These are phyloP conservation scores for Lasioglossum leucozonium DNA, from an alignment of 2,888 invertebrate genomes.

Conservation along the genomic window DNA sequence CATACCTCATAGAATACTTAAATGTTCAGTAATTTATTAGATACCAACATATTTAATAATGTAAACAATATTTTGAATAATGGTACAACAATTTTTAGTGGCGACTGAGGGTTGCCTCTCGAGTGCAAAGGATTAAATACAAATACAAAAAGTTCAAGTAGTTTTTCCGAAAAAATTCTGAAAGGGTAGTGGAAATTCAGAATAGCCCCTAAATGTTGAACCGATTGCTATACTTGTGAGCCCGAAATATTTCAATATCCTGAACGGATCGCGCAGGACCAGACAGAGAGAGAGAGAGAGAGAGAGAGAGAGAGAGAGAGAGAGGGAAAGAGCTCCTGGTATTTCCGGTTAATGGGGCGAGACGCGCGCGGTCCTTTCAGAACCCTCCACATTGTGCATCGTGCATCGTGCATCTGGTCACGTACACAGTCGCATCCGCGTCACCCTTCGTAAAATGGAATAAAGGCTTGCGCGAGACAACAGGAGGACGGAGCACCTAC, in stretches of 20 bases:
- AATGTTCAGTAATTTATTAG: no score
- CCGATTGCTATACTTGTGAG: neutral
- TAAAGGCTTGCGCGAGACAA: neutral
- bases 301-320: no score
- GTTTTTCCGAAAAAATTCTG: no score
- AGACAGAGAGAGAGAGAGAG: no score
- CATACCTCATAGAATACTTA: no score
- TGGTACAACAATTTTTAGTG: no score
- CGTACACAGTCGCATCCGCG: conserved; percentile 34
- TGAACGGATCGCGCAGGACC: conserved; percentile 15
- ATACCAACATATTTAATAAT: no score
- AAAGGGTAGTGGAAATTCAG: no score
- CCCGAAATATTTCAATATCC: neutral
- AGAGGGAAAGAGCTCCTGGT: conserved; percentile 38
- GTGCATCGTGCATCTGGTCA: conserved; percentile 59
- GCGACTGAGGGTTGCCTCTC: no score
- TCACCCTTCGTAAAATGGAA: conserved; percentile 35
- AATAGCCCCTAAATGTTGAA: neutral
- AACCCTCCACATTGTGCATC: neutral
- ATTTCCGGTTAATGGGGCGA: conserved; percentile 50
- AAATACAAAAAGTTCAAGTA: no score
- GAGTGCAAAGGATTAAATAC: no score
- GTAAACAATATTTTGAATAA: no score
- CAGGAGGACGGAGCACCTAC: neutral
- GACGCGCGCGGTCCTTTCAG: conserved; percentile 40